Evolutionary conservation across 1,140 invertebrate genomes (phyloP), one percentile per base, ranked within the genome.

Genomic region (Wiebesia pumilae): DNA sequence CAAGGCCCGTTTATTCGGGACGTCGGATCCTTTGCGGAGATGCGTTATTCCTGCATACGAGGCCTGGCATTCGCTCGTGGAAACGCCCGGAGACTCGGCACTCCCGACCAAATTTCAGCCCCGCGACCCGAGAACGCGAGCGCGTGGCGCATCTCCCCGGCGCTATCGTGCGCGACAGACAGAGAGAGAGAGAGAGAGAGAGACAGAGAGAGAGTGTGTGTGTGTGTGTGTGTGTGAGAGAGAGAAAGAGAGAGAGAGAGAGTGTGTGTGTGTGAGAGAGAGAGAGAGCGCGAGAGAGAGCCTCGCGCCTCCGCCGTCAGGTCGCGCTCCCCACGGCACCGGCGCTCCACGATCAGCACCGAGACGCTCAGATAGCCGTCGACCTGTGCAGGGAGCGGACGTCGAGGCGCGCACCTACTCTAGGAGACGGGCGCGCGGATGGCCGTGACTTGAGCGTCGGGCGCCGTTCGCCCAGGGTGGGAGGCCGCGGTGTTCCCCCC

Each of bases 301-400:
- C 9, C 71, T 43, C 40, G 3, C 21, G 38, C 2, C 21, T 86
- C 87, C 33, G 84, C 90, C 92, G 82, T 71, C 40, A 91, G 91
- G 79, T 91, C 16, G 47, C 79, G 84, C 71, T 33, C 91, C n/a
- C 40, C 38, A 40, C 67, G 73, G 54, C 27, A 77, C 33, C 47
- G 47, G 78, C 58, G 51, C 40, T 47, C 54, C 14, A 40, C 65
- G 1, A 38, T 19, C 38, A 43, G n/a, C 30, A 58, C 89, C 83
- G 86, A 87, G 77, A 80, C 87, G 7, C 69, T 83, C 92, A 93
- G 92, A 93, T 91, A 91, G 92, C 88, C 90, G 91, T 90, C 91
- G 89, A 88, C 89, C 89, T 89, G 91, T 91, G 88, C 88, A 90
- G 89, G 86, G 91, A 92, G 86, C 91, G 91, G 91, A 91, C 88